Conservation (phyloP, 2,113 vertebrate species). For the Myotis davidii region DNA sequence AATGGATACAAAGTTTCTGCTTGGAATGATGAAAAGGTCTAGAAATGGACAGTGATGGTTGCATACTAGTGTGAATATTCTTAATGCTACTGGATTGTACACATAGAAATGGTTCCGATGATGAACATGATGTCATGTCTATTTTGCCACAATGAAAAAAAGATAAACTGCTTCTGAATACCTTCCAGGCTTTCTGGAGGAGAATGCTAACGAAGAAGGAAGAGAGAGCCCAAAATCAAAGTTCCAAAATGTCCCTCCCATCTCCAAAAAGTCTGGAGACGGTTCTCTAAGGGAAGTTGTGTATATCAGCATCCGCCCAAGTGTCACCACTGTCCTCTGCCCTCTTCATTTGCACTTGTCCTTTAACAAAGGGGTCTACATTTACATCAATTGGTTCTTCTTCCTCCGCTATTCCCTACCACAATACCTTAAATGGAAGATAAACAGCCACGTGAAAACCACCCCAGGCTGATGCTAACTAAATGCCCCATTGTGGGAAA, state of each 20-base stretch:
- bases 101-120: background rate
- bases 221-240: background rate
- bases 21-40: background rate
- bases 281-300: background rate
- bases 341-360: background rate
- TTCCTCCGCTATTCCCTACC: background rate
- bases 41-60: background rate
- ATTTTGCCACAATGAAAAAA: background rate
- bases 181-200: background rate
- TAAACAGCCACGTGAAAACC: slow-evolving; percentile 27
- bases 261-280: background rate
- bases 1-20: background rate
- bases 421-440: background rate
- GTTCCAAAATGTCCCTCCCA: background rate
- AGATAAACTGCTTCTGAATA: background rate
- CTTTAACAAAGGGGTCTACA: background rate
- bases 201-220: background rate
- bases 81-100: background rate
- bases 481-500: background rate
- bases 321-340: background rate
- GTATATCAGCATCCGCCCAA: background rate
- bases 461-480: background rate
- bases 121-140: background rate
- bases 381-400: background rate
- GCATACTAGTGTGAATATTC: background rate